A percentile compares a stretch with the other conserved stretches of the same genome.
Evolutionary conservation across 2,888 invertebrate genomes (phyloP).

Genomic region (Sipha maydis): DNA sequence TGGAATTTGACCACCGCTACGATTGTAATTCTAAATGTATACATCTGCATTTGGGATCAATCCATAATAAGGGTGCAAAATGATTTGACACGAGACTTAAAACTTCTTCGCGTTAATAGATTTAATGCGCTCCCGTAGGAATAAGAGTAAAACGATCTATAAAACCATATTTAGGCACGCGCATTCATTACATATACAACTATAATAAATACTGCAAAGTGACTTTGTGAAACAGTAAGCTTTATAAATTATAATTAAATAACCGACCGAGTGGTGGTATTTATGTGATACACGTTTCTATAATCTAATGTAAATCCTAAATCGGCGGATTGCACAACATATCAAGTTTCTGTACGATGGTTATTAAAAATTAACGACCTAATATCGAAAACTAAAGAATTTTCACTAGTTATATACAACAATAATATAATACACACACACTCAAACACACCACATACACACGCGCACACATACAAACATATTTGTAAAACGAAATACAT

Average conservation of each 20-base stretch:
- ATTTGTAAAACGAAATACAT: background rate
- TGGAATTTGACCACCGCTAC: background rate
- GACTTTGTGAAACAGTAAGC: conserved; percentile 5
- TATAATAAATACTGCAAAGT: background rate
- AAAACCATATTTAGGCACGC: background rate
- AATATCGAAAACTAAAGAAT: conserved; percentile 36
- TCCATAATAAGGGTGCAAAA: background rate
- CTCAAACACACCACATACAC: background rate
- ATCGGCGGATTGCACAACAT: conserved; percentile 6
- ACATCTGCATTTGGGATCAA: too few relatives aligned
- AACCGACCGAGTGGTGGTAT: conserved; percentile 10
- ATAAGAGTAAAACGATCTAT: background rate
- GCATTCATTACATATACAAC: background rate
- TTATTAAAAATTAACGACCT: conserved; percentile 45
- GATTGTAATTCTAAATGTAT: background rate
- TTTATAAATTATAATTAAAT: conserved; percentile 43
- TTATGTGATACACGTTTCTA: conserved; percentile 27
- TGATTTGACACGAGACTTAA: background rate
- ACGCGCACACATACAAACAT: background rate
- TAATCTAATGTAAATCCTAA: conserved; percentile 52
- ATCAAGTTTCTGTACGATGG: conserved; percentile 1
- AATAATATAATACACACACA: too few relatives aligned
- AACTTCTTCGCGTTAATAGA: too few relatives aligned
- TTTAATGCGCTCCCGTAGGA: background rate
- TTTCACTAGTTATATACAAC: background rate